These are phyloP conservation scores for Tanypteryx hageni DNA, from an alignment of 2,888 invertebrate species.

Conservation along the genomic window DNA sequence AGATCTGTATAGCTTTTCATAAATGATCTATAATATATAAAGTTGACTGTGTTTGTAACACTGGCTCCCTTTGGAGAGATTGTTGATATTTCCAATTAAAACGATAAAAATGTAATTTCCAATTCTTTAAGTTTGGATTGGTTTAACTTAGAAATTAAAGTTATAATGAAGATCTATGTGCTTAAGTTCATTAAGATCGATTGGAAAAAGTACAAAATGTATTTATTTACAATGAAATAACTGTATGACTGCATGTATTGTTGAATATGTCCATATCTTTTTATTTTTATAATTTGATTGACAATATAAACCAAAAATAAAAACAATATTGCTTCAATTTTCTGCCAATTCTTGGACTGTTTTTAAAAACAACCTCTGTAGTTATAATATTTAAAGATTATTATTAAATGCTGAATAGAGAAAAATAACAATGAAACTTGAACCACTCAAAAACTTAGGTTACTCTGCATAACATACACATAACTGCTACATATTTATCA, in stretches of 20 bases:
- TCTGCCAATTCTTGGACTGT: neutral
- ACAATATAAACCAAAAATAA: slow-evolving; percentile 60
- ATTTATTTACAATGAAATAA: slow-evolving; percentile 54
- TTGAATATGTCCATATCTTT: slow-evolving; percentile 60
- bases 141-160: no score
- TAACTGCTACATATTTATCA: neutral
- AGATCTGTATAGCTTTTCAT: no score
- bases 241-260: slow-evolving; percentile 60
- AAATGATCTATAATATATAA: no score
- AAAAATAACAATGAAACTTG: neutral
- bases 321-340: slow-evolving; percentile 36
- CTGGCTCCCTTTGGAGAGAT: no score
- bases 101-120: no score
- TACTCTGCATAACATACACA: no score
- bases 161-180: no score
- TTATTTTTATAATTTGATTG: slow-evolving; percentile 60
- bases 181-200: neutral
- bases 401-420: neutral
- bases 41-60: no score
- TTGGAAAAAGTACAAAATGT: slow-evolving; percentile 53
- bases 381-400: neutral
- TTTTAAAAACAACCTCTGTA: neutral
- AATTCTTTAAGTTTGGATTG: no score
- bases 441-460: neutral
- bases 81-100: no score